Evolutionary conservation across 2,888 invertebrate genomes (phyloP), one percentile per base, ranked within the genome.

Genomic region (Cetonia aurata): DNA sequence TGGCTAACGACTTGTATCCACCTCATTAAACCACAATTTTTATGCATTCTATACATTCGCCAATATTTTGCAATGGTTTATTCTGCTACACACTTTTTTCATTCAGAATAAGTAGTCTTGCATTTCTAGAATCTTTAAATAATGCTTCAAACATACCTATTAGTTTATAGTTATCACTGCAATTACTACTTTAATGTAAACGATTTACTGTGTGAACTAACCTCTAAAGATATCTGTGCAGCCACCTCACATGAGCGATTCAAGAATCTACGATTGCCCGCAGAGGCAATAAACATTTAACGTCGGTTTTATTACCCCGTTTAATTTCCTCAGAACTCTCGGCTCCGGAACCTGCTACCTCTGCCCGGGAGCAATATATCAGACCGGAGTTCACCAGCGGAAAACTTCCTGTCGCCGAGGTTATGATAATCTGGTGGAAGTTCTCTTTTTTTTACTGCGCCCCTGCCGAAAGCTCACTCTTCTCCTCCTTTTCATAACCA

Each of bases 401-500:
- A 62, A 62, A 62, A 62, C 62, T 62, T 62, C 62, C 62, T 62
- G 62, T 62, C 62, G 62, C 62, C 62, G 62, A 48, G 62, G 62
- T 62, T 62, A 62, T 62, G 48, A 62, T 62, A 62, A 62, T 62
- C 62, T 62, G 62, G 48, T 62, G 15, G 48, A 62, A 62, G 48
- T 46, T 25, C 4, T 25, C n/a, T 25, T 25, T 25, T 62, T 62
- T 62, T 62, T 62, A 62, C 62, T 33, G 37, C 62, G 41, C 10
- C 37, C 15, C 15, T 37, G 37, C 53, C 44, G 48, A 9, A 50
- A 50, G 17, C 62, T 62, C 19, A 62, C 62, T 62, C 31, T 33
- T 62, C 25, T 3, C 3, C 25, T 48, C 48, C 62, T 48, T 59
- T 62, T 62, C 62, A 48, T 48, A 48, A 48, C 62, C 31, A 48